phyloP scores from a whole-genome alignment of 2,888 invertebrate genomes.

The Diloba caeruleocephala region DNA sequence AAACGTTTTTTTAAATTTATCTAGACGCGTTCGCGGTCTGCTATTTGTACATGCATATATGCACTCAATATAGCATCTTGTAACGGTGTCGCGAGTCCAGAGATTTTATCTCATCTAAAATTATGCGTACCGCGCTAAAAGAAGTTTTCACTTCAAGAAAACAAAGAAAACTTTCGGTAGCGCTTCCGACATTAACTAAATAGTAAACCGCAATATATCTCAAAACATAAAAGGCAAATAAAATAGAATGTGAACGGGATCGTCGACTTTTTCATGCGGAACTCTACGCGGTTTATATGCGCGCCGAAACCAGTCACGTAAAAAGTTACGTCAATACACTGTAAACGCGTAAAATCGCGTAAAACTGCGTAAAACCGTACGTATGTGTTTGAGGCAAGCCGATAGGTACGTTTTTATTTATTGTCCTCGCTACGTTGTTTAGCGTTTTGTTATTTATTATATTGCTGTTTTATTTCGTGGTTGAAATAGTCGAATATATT shows the following conservation, averaged over 20 bases:
- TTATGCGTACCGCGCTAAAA: no score
- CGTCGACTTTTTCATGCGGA: constrained; percentile 11
- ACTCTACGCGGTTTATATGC: constrained; percentile 32
- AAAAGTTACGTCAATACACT: constrained; percentile 17
- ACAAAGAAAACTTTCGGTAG: no score
- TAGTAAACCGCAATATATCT: background rate
- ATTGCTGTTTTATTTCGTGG: constrained; percentile 3
- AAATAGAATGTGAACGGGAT: constrained; percentile 28
- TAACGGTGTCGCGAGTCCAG: no score
- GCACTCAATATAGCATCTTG: no score
- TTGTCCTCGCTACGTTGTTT: constrained; percentile 23
- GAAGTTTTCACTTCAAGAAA: no score
- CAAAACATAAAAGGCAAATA: constrained; percentile 11
- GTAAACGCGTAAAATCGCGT: constrained; percentile 29
- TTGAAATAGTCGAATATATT: background rate
- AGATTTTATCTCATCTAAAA: no score
- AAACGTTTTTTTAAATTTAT: no score
- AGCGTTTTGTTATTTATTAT: constrained; percentile 14
- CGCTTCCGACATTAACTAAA: no score
- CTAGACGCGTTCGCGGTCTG: no score
- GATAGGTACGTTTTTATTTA: constrained; percentile 28
- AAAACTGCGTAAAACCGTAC: constrained; percentile 34
- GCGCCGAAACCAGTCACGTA: constrained; percentile 27
- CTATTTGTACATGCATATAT: no score
- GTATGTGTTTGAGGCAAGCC: constrained; percentile 18